Base-by-base conservation (phyloP, 2,797 vertebrate genomes). In the Girardinus metallicus region DNA sequence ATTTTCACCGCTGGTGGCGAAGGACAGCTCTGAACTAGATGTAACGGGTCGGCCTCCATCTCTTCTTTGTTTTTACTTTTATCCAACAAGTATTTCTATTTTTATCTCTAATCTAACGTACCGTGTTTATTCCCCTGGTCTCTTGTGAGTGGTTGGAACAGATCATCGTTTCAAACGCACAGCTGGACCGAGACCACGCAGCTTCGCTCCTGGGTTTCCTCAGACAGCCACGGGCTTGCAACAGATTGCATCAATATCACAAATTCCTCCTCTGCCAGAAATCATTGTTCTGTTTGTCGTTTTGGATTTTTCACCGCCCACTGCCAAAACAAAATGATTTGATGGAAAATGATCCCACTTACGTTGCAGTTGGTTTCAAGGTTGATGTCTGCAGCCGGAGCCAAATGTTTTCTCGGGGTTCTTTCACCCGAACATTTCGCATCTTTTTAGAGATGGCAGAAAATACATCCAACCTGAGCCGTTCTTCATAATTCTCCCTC, bases 241-340 rank as follows among this genome's bases (percentile, higher is more conserved):
- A 78, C 79, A 87, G 83, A 92, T 93, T 94, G 91, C 91, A 85
- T 92, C 90, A 92, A 93, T 90, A 80, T 80, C 76, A 87, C 78
- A 34, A 43, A 75, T 70, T 85, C 73, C 79, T 74, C 81, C 75
- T 80, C 75, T 83, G 80, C 86, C 78, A 83, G 81, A 62, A 87
- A 82, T 73, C 55, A 84, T 88, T 89, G 77, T 91, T 74, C 44
- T 78, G 7, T 86, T 84, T 85, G 87, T 88, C 82, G 60, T 51
- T 76, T 80, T 72, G 80, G 80, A 76, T 91, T 91, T 79, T 77
- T 23, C 76, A 73, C n/a, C 62, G 41, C 49, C 71, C 31, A 11
- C 43, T 6, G 31, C 85, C 77, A 77, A 82, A 83, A 83, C 47
- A 23, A 73, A 73, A 80, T 79, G 74, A 76, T 85, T 29, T 70